Evolutionary conservation across 2,113 vertebrate species (phyloP).

Genomic region (Elephantulus edwardii): DNA sequence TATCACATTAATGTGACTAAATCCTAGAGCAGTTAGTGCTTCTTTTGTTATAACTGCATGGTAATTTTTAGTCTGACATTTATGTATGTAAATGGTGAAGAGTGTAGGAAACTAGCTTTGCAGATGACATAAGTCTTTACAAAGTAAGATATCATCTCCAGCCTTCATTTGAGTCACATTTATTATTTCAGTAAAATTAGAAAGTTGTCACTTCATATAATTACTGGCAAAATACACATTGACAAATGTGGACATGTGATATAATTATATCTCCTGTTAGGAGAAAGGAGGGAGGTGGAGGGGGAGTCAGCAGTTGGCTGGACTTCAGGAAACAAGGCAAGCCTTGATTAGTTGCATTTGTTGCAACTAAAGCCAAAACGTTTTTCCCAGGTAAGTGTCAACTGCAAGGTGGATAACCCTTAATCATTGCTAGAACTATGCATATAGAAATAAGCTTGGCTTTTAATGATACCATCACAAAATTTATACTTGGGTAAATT

Average conservation of each 20-base stretch:
- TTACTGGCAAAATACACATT: not conserved
- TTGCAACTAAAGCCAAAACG: not conserved
- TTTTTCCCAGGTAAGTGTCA: not conserved
- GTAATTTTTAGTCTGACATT: not conserved
- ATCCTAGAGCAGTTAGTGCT: not conserved
- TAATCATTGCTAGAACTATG: not conserved
- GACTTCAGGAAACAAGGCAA: not conserved
- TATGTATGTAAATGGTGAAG: not conserved
- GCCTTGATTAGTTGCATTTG: not conserved
- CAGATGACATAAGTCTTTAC: not conserved
- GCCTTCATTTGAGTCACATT: not conserved
- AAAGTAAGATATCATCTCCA: not conserved
- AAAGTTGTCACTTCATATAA: not conserved
- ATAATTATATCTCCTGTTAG: not conserved
- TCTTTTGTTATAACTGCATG: not conserved
- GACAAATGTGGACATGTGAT: not conserved
- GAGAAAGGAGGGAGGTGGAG: not conserved
- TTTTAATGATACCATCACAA: not conserved
- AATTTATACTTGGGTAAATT: not conserved
- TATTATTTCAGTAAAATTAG: constrained; percentile 21
- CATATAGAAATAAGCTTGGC: not conserved
- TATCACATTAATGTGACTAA: too few species aligned
- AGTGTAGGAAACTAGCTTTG: not conserved
- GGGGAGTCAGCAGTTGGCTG: not conserved
- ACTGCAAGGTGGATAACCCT: not conserved